These are phyloP conservation scores for Pavo muticus DNA, from an alignment of 2,113 vertebrate genomes.

Conservation along the genomic window DNA sequence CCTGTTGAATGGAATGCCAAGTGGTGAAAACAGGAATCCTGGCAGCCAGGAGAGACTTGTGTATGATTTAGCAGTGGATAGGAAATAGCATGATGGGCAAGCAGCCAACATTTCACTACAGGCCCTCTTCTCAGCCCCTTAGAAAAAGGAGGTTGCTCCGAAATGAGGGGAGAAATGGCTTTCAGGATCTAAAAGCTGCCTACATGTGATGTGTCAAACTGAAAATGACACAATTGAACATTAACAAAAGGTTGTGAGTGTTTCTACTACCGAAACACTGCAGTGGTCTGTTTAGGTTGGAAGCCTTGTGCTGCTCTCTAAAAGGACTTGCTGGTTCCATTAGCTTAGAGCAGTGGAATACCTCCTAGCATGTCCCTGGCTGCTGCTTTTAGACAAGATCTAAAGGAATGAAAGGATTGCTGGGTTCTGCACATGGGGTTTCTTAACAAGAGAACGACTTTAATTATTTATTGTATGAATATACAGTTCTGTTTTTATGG, in stretches of 20 bases:
- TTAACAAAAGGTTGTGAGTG: background rate
- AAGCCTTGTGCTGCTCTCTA: background rate
- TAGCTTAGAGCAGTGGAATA: accelerated
- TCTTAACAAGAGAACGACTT: background rate
- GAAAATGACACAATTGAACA: background rate
- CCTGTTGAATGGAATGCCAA: background rate
- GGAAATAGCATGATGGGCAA: constrained; percentile 38
- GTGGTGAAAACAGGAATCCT: background rate
- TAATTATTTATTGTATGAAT: background rate
- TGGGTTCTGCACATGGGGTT: background rate
- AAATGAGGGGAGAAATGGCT: background rate
- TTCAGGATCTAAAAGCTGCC: background rate
- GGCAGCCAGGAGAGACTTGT: background rate
- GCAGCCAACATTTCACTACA: constrained; percentile 1
- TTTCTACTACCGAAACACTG: background rate
- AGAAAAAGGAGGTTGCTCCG: constrained; percentile 30
- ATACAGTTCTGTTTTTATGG: background rate
- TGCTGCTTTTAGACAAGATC: background rate
- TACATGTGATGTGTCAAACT: background rate
- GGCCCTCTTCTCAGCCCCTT: background rate
- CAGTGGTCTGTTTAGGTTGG: background rate
- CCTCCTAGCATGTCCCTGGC: background rate
- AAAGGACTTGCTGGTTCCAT: background rate
- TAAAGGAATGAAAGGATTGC: background rate
- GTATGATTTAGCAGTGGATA: background rate